These are phyloP conservation scores for Flabesymbios commensalis DNA, from an alignment of 2,888 invertebrate species.

Conservation along the genomic window DNA sequence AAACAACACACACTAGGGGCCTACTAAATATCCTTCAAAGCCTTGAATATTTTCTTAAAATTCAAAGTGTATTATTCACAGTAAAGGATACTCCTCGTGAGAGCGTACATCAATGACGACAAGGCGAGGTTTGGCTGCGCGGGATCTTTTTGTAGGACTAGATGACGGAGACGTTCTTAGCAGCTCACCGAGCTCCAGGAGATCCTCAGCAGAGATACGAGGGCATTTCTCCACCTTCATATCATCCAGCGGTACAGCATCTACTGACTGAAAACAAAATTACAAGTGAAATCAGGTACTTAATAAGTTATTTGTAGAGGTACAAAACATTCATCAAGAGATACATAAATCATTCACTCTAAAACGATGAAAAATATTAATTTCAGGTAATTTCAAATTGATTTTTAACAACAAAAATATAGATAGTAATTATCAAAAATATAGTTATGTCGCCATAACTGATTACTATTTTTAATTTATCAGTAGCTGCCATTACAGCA, in stretches of 20 bases:
- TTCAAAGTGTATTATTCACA: too few species aligned
- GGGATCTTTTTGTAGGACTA: conserved; percentile 51
- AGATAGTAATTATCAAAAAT: too few species aligned
- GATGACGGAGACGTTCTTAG: conserved; percentile 45
- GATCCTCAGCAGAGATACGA: conserved; percentile 83
- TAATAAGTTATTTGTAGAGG: background rate
- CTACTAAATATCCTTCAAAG: too few species aligned
- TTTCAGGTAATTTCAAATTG: too few species aligned
- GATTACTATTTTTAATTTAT: too few species aligned
- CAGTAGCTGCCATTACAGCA: too few species aligned
- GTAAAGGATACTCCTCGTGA: conserved; percentile 69
- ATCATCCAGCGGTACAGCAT: conserved; percentile 71
- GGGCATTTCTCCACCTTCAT: conserved; percentile 78
- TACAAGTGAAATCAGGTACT: background rate
- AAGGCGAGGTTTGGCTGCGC: conserved; percentile 48
- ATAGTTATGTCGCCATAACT: too few species aligned
- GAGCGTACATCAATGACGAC: conserved; percentile 73
- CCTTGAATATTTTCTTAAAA: too few species aligned
- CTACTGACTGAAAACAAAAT: conserved; percentile 68
- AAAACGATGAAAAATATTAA: background rate
- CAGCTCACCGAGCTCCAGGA: conserved; percentile 73
- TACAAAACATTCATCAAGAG: background rate
- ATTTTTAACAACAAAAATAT: too few species aligned
- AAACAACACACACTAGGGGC: too few species aligned
- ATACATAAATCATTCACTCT: background rate